These are phyloP conservation scores for Eucriotettix oculatus DNA, from an alignment of 2,888 invertebrate species.

Conservation along the genomic window DNA sequence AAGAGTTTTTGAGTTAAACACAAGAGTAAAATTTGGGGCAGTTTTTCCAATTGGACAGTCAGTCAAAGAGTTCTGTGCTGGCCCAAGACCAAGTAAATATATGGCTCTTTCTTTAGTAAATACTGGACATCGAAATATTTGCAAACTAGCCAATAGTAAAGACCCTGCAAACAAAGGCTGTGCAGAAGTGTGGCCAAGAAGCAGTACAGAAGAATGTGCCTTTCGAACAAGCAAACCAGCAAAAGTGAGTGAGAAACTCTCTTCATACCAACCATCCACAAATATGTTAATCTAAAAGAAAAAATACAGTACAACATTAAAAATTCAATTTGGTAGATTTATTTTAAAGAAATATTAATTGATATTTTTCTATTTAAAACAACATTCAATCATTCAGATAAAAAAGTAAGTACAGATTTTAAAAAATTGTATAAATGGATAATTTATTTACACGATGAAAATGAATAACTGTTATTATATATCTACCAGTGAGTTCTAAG, in stretches of 20 bases:
- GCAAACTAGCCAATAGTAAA: constrained; percentile 35
- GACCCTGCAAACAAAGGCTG: constrained; percentile 19
- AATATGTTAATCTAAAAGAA: constrained; percentile 30
- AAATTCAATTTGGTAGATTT: background rate
- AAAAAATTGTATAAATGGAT: too few relatives aligned
- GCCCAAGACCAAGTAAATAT: constrained; percentile 36
- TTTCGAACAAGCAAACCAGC: constrained; percentile 27
- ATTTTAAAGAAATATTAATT: background rate
- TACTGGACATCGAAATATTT: constrained; percentile 38
- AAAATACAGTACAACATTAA: background rate
- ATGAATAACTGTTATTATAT: too few relatives aligned
- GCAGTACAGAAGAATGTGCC: constrained; percentile 34
- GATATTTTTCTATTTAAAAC: too few relatives aligned
- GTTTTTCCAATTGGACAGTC: constrained; percentile 31
- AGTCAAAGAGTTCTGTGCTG: constrained; percentile 30
- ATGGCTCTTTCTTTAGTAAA: constrained; percentile 34
- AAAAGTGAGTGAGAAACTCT: constrained; percentile 36
- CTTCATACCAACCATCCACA: constrained; percentile 39
- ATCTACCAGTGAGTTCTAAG: too few relatives aligned
- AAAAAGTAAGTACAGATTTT: too few relatives aligned
- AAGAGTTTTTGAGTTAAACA: constrained; percentile 29
- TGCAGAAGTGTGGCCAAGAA: constrained; percentile 31
- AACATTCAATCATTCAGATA: too few relatives aligned
- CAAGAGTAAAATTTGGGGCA: constrained; percentile 29
- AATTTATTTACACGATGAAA: too few relatives aligned